Evolutionary conservation across 2,888 invertebrate genomes (phyloP).

Genomic region (Automeris io): DNA sequence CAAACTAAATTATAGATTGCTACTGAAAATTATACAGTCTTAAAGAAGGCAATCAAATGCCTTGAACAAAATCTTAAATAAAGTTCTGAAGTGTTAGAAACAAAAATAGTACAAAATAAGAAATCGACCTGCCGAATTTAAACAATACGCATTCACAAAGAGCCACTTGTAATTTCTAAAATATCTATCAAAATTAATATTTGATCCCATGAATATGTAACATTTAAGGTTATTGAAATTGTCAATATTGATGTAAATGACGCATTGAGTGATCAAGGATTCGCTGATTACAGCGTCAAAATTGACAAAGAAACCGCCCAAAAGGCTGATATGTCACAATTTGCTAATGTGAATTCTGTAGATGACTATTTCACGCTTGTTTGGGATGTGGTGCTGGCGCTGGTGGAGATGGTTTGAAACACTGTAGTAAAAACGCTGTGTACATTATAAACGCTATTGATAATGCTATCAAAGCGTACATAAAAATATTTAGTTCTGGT

Average conservation of each 20-base stretch:
- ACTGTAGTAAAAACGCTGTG: constrained; percentile 93
- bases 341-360: constrained; percentile 22
- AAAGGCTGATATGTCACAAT: constrained; percentile 32
- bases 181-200: constrained; percentile 41
- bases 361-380: constrained; percentile 74
- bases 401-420: constrained; percentile 86
- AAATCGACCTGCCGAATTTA: constrained; percentile 18
- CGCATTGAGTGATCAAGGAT: not conserved
- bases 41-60: constrained; percentile 43
- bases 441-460: constrained; percentile 91
- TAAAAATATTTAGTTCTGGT: constrained; percentile 94
- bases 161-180: constrained; percentile 22
- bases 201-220: constrained; percentile 65
- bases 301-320: constrained; percentile 16
- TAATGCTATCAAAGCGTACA: constrained; percentile 93
- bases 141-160: constrained; percentile 20
- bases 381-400: constrained; percentile 80
- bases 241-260: not conserved
- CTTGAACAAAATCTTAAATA: constrained; percentile 27
- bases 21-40: constrained; percentile 46
- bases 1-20: constrained; percentile 33
- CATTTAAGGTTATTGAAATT: constrained; percentile 31
- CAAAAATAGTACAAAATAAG: constrained; percentile 16
- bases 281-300: constrained; percentile 25
- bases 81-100: constrained; percentile 22